These are phyloP conservation scores for Phoxinus dragarum DNA, from an alignment of 2,797 vertebrate genomes.

Conservation along the genomic window DNA sequence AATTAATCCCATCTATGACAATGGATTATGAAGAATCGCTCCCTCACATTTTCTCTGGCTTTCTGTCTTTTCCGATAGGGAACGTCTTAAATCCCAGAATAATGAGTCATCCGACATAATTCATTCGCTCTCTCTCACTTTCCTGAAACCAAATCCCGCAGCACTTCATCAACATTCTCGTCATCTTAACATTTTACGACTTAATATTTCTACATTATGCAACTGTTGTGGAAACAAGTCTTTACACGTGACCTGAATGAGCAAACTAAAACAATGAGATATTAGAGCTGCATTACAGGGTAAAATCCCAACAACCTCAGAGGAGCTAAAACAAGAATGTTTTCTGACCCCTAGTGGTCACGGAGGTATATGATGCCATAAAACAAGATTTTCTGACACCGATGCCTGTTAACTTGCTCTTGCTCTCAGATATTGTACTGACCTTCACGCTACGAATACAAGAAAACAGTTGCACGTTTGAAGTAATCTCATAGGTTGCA, in stretches of 20 bases:
- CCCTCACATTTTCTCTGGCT: slow-evolving; percentile 54
- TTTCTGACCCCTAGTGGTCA: slow-evolving; percentile 39
- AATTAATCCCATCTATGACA: slow-evolving; percentile 76
- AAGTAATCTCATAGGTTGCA: slow-evolving; percentile 5
- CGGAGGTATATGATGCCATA: neutral
- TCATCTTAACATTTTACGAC: slow-evolving; percentile 20
- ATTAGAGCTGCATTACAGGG: slow-evolving; percentile 39
- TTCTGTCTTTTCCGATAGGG: slow-evolving; percentile 30
- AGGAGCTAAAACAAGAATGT: slow-evolving; percentile 1
- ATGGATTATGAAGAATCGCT: slow-evolving; percentile 71
- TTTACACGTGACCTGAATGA: slow-evolving; percentile 27
- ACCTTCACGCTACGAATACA: slow-evolving; percentile 5
- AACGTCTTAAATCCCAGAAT: slow-evolving; percentile 37
- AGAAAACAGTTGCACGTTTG: neutral
- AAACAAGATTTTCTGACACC: neutral
- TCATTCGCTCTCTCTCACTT: slow-evolving; percentile 16
- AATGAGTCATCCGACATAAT: slow-evolving; percentile 44
- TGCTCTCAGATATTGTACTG: slow-evolving; percentile 7
- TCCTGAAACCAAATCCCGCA: slow-evolving; percentile 20
- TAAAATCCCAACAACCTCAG: slow-evolving; percentile 20
- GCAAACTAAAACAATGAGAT: slow-evolving; percentile 43
- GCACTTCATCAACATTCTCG: slow-evolving; percentile 27
- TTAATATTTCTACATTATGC: slow-evolving; percentile 26
- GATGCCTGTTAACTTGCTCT: neutral
- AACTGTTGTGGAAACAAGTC: slow-evolving; percentile 33